Conservation (phyloP, 2,113 vertebrate genomes). For the Seriola dumerili region DNA sequence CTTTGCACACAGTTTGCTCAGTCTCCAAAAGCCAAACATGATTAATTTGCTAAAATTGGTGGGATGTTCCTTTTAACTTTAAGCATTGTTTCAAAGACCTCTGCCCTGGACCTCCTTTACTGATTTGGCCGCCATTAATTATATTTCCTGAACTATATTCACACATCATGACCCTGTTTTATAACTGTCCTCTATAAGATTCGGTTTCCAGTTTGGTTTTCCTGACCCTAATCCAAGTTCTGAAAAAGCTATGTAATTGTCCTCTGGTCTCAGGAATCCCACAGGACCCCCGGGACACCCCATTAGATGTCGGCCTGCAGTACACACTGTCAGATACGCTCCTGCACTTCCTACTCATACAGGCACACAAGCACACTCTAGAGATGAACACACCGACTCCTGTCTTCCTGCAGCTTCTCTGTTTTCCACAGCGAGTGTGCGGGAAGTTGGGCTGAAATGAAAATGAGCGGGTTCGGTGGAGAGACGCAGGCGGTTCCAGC, state of each 20-base stretch:
- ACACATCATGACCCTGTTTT: not conserved
- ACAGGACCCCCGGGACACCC: not conserved
- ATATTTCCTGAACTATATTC: not conserved
- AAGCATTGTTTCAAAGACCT: too few species aligned
- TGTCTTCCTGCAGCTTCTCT: not conserved
- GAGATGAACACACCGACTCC: not conserved
- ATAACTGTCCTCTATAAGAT: not conserved
- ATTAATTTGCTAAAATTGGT: too few species aligned
- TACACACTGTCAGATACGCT: not conserved
- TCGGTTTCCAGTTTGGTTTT: conserved; percentile 5
- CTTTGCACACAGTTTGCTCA: not conserved
- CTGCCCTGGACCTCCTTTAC: too few species aligned
- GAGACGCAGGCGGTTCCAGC: conserved; percentile 68
- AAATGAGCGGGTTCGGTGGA: conserved; percentile 66
- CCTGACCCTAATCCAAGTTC: not conserved
- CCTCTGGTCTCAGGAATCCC: not conserved
- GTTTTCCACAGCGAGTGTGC: conserved; percentile 47
- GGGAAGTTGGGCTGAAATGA: conserved; percentile 64
- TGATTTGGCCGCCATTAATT: too few species aligned
- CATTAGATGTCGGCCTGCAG: not conserved
- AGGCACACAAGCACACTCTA: not conserved
- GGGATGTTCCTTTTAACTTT: too few species aligned
- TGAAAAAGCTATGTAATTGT: not conserved
- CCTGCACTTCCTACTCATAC: not conserved
- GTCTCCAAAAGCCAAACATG: not conserved